Evolutionary conservation across 1,140 invertebrate species (phyloP), one percentile per base, ranked within the genome.

Genomic region (Aricia agestis): DNA sequence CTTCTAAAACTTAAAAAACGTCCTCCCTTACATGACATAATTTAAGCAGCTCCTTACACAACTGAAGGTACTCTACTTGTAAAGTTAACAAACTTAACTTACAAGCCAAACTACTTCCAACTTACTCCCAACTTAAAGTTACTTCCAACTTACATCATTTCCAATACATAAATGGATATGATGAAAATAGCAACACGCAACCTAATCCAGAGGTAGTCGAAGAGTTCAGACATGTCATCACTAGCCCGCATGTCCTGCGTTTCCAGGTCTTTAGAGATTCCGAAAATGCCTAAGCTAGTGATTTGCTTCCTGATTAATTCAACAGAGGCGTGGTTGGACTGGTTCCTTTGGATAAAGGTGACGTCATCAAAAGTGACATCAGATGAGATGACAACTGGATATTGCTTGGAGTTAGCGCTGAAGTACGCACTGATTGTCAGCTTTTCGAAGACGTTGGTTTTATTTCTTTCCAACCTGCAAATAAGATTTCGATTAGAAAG

Each of bases 141-240:
- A 52, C 45, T 52, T 52, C 10, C 45, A 52, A 52, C 45, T 86
- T 82, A 87, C 79, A 92, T 82, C 87, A 91, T 90, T 78, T 92
- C 90, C 70, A 92, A 87, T 72, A 91, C 75, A 72, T 92, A 92
- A 66, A 92, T 85, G 31, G 87, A 85, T 3, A 88, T 82, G 57
- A 92, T 69, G 18, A 92, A 82, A 65, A 90, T 74, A 17, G 88
- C 70, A 72, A 92, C 76, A 76, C 88, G 82, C 57, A 92, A 68
- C 71, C 83, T 83, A 19, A 86, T 85, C 81, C 84, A 87, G 2
- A 92, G 19, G 75, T 90, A 91, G 76, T 91, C 87, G 17, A 88
- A 85, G 25, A 77, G 71, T 42, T 82, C 73, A 66, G 68, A 36
- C 3, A 69, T 17, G 9, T 45, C 18, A 18, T 76, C 41, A 13